Percentiles rank a stretch among this genome's conserved stretches.
phyloP scores from a whole-genome alignment of 2,888 invertebrate genomes.

The Trisateles emortualis region DNA sequence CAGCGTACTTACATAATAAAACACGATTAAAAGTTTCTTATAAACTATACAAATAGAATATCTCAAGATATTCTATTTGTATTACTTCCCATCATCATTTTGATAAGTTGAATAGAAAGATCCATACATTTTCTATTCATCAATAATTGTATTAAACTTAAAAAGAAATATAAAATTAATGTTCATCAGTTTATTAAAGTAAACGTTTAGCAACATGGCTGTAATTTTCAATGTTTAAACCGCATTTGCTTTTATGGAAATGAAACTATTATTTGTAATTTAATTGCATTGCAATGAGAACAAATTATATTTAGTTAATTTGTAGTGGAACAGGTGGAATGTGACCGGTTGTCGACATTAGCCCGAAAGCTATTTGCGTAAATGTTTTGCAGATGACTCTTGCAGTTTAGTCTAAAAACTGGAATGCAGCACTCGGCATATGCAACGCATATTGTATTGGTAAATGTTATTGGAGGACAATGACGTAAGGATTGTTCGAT shows the following conservation, averaged over 20 bases:
- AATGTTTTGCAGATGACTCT: slow-evolving; percentile 46
- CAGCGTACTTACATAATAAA: no score
- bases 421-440: slow-evolving; percentile 26
- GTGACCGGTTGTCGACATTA: slow-evolving; percentile 52
- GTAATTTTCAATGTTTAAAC: slow-evolving; percentile 19
- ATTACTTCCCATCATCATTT: no score
- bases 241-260: slow-evolving; percentile 21
- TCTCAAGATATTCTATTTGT: no score
- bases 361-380: slow-evolving; percentile 49
- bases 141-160: no score
- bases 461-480: slow-evolving; percentile 35
- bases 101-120: no score
- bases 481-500: slow-evolving; percentile 4
- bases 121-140: no score
- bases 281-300: slow-evolving; percentile 36
- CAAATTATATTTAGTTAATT: slow-evolving; percentile 44
- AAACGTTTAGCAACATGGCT: not conserved
- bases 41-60: no score
- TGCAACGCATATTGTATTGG: slow-evolving; percentile 24
- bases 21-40: no score
- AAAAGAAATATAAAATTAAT: no score
- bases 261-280: slow-evolving; percentile 17
- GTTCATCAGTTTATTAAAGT: not conserved
- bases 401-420: slow-evolving; percentile 40
- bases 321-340: slow-evolving; percentile 58